These are phyloP conservation scores for Phylloscopus trochilus DNA, from an alignment of 2,113 vertebrate species.

Conservation along the genomic window DNA sequence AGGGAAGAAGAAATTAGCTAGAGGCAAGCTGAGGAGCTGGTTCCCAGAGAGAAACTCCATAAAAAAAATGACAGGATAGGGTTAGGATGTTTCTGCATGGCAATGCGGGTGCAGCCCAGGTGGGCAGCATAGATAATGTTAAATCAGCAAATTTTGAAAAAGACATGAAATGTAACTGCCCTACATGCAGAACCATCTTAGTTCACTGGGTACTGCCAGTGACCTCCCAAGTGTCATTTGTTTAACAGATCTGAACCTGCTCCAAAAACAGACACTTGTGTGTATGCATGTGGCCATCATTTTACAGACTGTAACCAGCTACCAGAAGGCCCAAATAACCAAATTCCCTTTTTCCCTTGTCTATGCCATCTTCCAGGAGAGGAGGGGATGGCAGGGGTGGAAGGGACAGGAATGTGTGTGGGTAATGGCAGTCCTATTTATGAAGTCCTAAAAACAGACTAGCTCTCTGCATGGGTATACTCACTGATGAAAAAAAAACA, in stretches of 20 bases:
- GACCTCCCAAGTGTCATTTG: neutral
- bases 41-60: neutral
- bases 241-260: neutral
- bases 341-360: neutral
- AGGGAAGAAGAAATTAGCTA: neutral
- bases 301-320: neutral
- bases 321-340: neutral
- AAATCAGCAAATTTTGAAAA: neutral
- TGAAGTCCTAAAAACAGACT: neutral
- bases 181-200: neutral
- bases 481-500: neutral
- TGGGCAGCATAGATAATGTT: neutral
- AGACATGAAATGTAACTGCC: neutral
- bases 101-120: neutral
- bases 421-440: constrained; percentile 30
- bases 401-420: constrained; percentile 8
- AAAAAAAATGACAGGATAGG: neutral
- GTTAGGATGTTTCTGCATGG: neutral
- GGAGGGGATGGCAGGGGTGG: neutral
- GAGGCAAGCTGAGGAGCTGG: neutral
- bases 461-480: neutral
- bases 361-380: neutral
- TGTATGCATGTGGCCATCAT: neutral
- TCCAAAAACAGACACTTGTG: neutral
- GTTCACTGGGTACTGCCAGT: neutral